Evolutionary conservation across 1,140 invertebrate genomes (phyloP), one percentile per base, ranked within the genome.

Genomic region (Elysia chlorotica): DNA sequence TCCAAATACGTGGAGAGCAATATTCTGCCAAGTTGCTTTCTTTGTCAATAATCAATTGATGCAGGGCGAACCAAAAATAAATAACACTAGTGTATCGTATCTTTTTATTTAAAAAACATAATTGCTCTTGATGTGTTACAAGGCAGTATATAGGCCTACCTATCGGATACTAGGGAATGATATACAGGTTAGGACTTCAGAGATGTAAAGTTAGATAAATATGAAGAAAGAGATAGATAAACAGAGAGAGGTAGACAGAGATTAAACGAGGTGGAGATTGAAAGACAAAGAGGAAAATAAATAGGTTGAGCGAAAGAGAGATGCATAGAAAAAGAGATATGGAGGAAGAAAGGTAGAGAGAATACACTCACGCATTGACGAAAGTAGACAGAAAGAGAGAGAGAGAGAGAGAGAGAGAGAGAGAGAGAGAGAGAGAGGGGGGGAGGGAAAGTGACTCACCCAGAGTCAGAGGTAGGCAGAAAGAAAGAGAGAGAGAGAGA

Each of bases 351-450:
- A 35, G 66, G 30, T 3, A 38, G 66, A 35, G 66, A 35, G 66
- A 14, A 25, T n/a, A n/a, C n/a, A n/a, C n/a, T n/a, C n/a, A n/a
- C n/a, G n/a, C n/a, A n/a, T n/a, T n/a, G n/a, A n/a, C n/a, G n/a
- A n/a, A n/a, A n/a, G n/a, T n/a, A n/a, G n/a, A n/a, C n/a, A 70
- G 23, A 70, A 31, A 57, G 48, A 70, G 25, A 70, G 67, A 70
- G 53, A 31, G 4, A 31, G 67, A 31, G 6, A 57, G 35, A 48
- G 17, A 23, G 33, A 66, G 35, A 66, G 65, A 21, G 65, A 66
- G 65, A 48, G 37, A 66, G 30, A 38, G 31, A 48, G 37, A 25
- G 36, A 36, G 65, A 25, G 25, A 19, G 65, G 25, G n/a, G 37
- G 41, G n/a, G 37, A 38, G 14, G 30, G 14, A 33, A 41, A 66